Percentiles rank a stretch among this genome's conserved stretches.
Conservation (phyloP, 2,113 vertebrate species). For the Grus americana region DNA sequence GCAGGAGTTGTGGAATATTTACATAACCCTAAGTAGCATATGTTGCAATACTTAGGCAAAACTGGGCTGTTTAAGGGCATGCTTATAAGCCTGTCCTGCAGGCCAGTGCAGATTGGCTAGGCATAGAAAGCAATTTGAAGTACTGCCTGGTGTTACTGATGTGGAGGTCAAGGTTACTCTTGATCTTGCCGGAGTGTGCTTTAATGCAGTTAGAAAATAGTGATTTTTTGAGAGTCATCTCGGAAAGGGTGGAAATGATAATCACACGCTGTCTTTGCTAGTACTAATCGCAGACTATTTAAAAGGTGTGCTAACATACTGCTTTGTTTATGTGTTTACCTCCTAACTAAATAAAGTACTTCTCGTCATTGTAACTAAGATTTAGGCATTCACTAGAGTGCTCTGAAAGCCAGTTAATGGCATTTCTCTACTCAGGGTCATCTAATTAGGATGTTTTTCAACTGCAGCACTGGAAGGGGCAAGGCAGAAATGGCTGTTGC, state of each 20-base stretch:
- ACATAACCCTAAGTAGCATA: neutral
- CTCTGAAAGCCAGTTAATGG: conserved; percentile 26
- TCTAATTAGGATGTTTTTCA: conserved; percentile 39
- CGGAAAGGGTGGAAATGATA: neutral
- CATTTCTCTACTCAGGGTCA: neutral
- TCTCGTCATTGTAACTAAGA: neutral
- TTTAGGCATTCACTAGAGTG: neutral
- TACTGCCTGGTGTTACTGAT: neutral
- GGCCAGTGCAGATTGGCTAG: neutral
- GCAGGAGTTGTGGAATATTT: conserved; percentile 1
- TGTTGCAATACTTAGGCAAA: conserved; percentile 7
- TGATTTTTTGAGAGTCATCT: neutral
- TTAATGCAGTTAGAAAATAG: neutral
- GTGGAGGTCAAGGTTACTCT: neutral
- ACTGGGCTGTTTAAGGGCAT: neutral
- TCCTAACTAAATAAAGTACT: neutral
- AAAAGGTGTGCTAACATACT: neutral
- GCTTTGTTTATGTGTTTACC: conserved; percentile 2
- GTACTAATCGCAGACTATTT: neutral
- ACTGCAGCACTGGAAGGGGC: neutral
- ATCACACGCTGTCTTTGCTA: neutral
- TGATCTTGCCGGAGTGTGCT: neutral
- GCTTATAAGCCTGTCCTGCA: neutral
- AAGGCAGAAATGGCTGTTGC: neutral
- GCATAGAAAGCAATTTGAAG: neutral